Conservation (phyloP, 2,888 invertebrate genomes). For the Xestia c-nigrum region DNA sequence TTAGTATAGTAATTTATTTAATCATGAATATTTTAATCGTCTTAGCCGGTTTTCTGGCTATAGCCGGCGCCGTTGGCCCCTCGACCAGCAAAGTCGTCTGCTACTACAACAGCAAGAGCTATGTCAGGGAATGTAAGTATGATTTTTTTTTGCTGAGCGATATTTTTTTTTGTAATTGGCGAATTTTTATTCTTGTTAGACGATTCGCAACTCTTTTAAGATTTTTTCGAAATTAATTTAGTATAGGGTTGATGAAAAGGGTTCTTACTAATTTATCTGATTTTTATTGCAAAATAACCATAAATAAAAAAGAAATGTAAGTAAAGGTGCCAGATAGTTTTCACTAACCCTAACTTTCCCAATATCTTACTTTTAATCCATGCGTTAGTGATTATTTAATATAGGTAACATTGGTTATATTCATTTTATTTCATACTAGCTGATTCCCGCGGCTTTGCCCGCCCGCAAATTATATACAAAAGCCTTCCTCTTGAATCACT, state of each 20-base stretch:
- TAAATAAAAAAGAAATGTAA: background rate
- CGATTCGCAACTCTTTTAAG: constrained; percentile 60
- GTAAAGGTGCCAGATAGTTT: background rate
- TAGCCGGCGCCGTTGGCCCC: constrained; percentile 80
- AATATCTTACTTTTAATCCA: too few relatives aligned
- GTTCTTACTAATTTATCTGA: background rate
- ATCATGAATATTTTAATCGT: constrained; percentile 79
- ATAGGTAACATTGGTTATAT: too few relatives aligned
- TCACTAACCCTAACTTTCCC: background rate
- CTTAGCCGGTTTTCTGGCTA: constrained; percentile 79
- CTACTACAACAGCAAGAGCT: constrained; percentile 93
- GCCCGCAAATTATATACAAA: too few relatives aligned
- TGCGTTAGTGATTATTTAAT: too few relatives aligned
- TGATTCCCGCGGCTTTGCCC: too few relatives aligned
- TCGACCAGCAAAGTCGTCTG: constrained; percentile 92
- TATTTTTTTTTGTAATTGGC: constrained; percentile 58
- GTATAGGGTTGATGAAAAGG: background rate
- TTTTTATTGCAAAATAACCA: background rate
- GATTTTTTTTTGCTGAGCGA: constrained; percentile 74
- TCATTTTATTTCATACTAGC: too few relatives aligned
- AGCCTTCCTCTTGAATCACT: too few relatives aligned
- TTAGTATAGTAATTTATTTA: constrained; percentile 60
- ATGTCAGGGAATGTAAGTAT: constrained; percentile 92
- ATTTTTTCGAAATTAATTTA: background rate
- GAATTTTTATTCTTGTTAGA: constrained; percentile 60